Percentiles rank a stretch among this genome's conserved stretches.
phyloP scores from a whole-genome alignment of 2,113 vertebrate genomes.

The Leucopternis melanops region DNA sequence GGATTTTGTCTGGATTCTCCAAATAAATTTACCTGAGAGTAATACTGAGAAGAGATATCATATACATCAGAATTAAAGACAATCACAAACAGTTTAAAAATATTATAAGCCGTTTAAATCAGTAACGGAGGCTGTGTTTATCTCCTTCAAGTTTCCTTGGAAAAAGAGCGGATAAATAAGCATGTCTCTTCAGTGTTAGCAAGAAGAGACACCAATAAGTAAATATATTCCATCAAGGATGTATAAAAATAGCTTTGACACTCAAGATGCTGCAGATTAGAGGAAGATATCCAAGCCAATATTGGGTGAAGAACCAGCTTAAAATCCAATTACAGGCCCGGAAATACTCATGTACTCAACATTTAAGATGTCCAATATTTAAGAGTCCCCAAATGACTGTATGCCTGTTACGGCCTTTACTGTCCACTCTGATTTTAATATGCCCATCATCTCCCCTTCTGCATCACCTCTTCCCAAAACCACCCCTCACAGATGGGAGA shows the following conservation, averaged over 20 bases:
- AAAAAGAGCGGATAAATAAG: not conserved
- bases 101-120: not conserved
- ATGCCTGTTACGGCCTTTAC: not conserved
- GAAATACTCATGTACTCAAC: not conserved
- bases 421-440: not conserved
- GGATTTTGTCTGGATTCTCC: not conserved
- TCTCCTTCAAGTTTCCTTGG: not conserved
- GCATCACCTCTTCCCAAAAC: not conserved
- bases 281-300: not conserved
- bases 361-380: not conserved
- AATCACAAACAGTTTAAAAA: not conserved
- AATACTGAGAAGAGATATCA: not conserved
- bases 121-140: not conserved
- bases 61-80: not conserved
- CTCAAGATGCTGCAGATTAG: not conserved
- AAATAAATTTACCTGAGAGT: not conserved
- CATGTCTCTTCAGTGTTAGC: not conserved
- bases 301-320: not conserved
- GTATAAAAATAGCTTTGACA: not conserved
- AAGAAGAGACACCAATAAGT: not conserved
- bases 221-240: not conserved
- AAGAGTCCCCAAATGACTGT: not conserved
- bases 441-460: not conserved
- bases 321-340: not conserved
- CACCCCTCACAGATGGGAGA: not conserved